Evolutionary conservation across 2,113 vertebrate genomes (phyloP).

Genomic region (Nannospalax galili): DNA sequence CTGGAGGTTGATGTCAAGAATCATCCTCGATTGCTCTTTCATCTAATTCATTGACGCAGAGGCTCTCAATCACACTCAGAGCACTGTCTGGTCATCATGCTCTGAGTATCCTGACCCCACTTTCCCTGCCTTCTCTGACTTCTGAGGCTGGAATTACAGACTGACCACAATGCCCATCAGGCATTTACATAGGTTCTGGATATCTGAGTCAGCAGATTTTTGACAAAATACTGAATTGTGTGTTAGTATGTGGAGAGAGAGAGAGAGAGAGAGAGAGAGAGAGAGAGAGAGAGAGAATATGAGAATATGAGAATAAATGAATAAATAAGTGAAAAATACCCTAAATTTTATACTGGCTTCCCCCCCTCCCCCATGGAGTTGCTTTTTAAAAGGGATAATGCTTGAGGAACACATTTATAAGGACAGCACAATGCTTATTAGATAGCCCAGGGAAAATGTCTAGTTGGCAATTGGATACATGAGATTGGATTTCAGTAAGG

Average conservation of each 20-base stretch:
- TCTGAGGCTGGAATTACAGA: not conserved
- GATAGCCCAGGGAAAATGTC: not conserved
- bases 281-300: too few relatives aligned
- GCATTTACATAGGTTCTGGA: not conserved
- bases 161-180: too few relatives aligned
- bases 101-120: not conserved
- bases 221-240: not conserved
- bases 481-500: not conserved
- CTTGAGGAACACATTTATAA: not conserved
- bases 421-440: slow-evolving; percentile 11
- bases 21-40: too few relatives aligned
- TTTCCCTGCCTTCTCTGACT: not conserved
- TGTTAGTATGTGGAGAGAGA: not conserved
- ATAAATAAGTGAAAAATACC: not conserved
- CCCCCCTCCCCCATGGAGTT: not conserved
- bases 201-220: not conserved
- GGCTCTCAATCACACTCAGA: too few relatives aligned
- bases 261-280: too few relatives aligned
- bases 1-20: too few relatives aligned
- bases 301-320: not conserved
- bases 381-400: not conserved
- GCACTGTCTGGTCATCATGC: too few relatives aligned
- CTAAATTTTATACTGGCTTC: not conserved
- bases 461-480: not conserved
- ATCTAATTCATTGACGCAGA: too few relatives aligned